phyloP scores from a whole-genome alignment of 2,797 vertebrate species.

The Enteromius unitaeniatus region DNA sequence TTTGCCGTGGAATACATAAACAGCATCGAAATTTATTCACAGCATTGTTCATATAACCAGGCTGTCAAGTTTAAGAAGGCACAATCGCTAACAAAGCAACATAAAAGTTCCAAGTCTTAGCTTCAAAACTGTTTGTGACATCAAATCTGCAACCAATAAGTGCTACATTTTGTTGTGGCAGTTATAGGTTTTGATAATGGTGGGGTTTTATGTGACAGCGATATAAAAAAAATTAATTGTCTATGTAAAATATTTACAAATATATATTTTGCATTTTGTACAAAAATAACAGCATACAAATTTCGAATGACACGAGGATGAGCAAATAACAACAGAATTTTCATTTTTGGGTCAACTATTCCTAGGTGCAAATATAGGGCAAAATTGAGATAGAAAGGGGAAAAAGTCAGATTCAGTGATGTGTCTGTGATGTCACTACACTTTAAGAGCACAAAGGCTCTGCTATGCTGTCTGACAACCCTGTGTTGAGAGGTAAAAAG shows the following conservation, averaged over 20 bases:
- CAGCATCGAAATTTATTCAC: not conserved
- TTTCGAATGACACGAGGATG: not conserved
- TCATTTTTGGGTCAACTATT: slow-evolving; percentile 5
- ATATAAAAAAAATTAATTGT: not conserved
- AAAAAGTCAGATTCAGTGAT: slow-evolving; percentile 47
- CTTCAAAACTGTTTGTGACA: not conserved
- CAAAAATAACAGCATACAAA: not conserved
- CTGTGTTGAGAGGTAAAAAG: slow-evolving; percentile 73
- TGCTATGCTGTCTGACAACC: slow-evolving; percentile 67
- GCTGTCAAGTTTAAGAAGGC: not conserved
- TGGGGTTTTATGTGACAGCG: no score
- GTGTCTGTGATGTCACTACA: slow-evolving; percentile 64
- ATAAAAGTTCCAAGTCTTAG: not conserved
- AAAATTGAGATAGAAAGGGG: not conserved
- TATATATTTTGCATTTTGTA: no score
- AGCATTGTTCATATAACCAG: not conserved
- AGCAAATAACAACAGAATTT: slow-evolving; percentile 9
- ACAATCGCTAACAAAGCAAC: not conserved
- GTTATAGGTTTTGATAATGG: not conserved
- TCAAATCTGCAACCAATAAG: not conserved
- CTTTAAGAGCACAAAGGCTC: slow-evolving; percentile 71
- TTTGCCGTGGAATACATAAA: not conserved
- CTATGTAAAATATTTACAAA: not conserved
- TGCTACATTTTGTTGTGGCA: not conserved
- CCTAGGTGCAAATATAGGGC: not conserved